A percentile compares a stretch with the other conserved stretches of the same genome.
Evolutionary conservation across 53 echinoderm and acorn worm genomes (phyloP).

Genomic region (Pentamera pediparva): DNA sequence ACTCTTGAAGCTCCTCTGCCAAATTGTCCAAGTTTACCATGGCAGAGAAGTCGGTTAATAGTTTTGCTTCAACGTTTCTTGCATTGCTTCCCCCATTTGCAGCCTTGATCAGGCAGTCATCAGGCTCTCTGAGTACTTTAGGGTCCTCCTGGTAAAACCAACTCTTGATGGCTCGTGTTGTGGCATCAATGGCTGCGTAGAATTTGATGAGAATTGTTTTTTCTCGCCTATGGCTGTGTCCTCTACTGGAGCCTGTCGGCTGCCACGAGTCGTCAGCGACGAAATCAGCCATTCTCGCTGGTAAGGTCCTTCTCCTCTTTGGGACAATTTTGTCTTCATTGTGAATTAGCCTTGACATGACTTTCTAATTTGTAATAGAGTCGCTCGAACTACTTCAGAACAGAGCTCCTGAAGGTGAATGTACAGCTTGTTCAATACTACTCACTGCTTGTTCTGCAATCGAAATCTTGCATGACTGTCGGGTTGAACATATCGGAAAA

Average conservation of each 20-base stretch:
- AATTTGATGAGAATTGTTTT: not conserved
- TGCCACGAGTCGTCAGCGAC: not conserved
- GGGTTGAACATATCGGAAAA: not conserved
- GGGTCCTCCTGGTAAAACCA: not conserved
- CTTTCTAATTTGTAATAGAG: not conserved
- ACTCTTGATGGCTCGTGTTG: not conserved
- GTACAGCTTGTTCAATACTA: not conserved
- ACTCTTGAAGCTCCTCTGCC: not conserved
- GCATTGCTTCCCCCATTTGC: not conserved
- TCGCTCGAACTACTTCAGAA: not conserved
- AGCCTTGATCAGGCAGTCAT: not conserved
- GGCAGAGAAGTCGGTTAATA: not conserved
- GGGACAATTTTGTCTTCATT: not conserved
- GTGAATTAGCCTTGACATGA: not conserved
- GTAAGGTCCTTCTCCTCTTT: not conserved
- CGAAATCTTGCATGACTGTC: not conserved
- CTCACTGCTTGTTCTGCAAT: not conserved
- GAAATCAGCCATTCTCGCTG: not conserved
- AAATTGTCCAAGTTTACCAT: not conserved
- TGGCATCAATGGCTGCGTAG: not conserved
- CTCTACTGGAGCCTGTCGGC: not conserved
- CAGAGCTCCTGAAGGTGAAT: not conserved
- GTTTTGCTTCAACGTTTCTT: not conserved
- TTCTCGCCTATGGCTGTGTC: not conserved
- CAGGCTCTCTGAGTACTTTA: not conserved